Base-by-base conservation (phyloP, 2,888 invertebrate genomes). In the Lomographa bimaculata region DNA sequence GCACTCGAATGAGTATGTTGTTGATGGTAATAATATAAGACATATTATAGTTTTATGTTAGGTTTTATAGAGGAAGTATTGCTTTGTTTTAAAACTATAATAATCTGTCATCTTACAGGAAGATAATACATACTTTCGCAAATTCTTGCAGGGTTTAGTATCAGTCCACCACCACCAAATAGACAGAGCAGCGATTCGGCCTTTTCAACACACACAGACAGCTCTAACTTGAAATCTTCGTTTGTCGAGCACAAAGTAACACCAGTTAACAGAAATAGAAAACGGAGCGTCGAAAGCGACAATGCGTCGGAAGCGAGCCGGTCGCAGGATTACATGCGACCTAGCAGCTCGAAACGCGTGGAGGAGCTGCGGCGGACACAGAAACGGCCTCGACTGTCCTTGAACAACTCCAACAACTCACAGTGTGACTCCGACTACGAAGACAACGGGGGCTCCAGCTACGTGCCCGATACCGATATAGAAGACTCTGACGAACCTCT, bases 171-270 rank as follows among this genome's bases (percentile, higher is more conserved):
- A 1, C 79, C 82, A 24, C 71, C 77, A 1, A 85, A 74, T 45
- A 72, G 89, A 24, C 83, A 86, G 49, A 90, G 87, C 63, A 87
- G 87, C 37, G 89, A 90, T 56, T 90, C 89, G 0, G 87, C 87
- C 0, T 84, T 89, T 51, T 89, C 89, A 4, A 77, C 75, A 14
- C 78, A 81, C 34, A 85, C 89, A 0, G 86, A 90, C 44, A 60
- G 67, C 35, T 85, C 86, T 1, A 73, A 70, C 35, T 56, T 71
- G 18, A 71, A 84, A 57, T 62, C 78, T 0, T 70, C 74, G 5
- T 66, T 75, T 1, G 54, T 50, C 1, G 84, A 81, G 43, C 65
- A 51, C 16, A 73, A 78, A 50, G 47, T 56, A 3, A 72, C 74
- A 1, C 73, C 83, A 0, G 55, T 52, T 2, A 54, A 47, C 2